Evolutionary conservation across 2,113 vertebrate genomes (phyloP), one percentile per base, ranked within the genome.

Genomic region (Campylorhamphus procurvoides): DNA sequence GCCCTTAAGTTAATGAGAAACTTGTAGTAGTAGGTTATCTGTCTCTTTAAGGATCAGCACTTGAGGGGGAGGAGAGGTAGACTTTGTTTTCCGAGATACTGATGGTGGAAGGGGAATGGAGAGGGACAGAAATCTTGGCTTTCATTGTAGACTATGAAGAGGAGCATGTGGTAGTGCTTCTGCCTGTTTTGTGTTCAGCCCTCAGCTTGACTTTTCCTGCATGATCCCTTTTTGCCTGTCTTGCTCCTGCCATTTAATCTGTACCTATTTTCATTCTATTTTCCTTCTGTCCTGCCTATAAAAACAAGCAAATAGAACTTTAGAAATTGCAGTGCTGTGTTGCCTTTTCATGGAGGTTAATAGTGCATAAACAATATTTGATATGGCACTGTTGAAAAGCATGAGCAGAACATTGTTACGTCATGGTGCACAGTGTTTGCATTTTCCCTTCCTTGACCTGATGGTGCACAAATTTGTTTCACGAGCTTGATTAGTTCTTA

Each of bases 1-100:
- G 75, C 37, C 50, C 55, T 77, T 35, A 19, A 73, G 49, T 72
- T 93, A 87, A 85, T 87, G 78, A 91, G 37, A 64, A 79, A 37
- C 66, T 76, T 60, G 16, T 40, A 7, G 12, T 39, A 5, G 53
- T 40, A 25, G 44, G 33, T 56, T 82, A 31, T 85, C 66, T 64
- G 24, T 72, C 84, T 63, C 9, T n/a, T 8, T 66, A 27, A 68
- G 56, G 71, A 40, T 3, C 20, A 50, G 33, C 12, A 8, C 35
- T 75, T 62, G 29, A 17, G 1, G 7, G 64, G 7, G 12, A 29
- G 29, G 46, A 87, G 53, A 8, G 64, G 18, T 12, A 8, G 63
- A 6, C 31, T 75, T 78, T 9, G 19, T 29, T 84, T 84, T 84
- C 8, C 59, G 47, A 52, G 14, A 15, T 56, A 19, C 0, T 35